phyloP scores from a whole-genome alignment of 2,797 vertebrate species.

The Karalla daura region DNA sequence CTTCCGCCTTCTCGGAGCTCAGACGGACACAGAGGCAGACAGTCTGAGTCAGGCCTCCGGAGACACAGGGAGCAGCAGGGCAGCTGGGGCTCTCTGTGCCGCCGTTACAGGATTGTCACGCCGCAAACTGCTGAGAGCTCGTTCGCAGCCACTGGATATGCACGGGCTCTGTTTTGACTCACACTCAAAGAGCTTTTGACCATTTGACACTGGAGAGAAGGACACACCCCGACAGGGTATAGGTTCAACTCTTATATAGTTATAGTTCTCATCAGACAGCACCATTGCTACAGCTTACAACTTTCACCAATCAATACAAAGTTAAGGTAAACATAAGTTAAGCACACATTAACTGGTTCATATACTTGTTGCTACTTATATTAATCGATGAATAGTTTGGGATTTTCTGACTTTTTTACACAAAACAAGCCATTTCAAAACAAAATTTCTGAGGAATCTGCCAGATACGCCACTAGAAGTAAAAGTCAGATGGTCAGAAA shows the following conservation, averaged over 20 bases:
- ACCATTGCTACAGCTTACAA: too few species aligned
- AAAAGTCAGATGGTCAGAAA: too few species aligned
- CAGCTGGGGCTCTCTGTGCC: slow-evolving; percentile 33
- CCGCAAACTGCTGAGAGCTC: slow-evolving; percentile 10
- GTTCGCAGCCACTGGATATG: slow-evolving; percentile 28
- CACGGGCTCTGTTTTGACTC: slow-evolving; percentile 1
- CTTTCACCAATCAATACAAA: too few species aligned
- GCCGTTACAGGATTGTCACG: neutral
- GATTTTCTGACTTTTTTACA: too few species aligned
- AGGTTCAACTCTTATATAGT: neutral
- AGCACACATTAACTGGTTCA: too few species aligned
- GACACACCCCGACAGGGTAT: neutral
- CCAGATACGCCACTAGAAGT: too few species aligned
- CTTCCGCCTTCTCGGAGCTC: slow-evolving; percentile 50
- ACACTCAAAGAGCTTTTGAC: neutral
- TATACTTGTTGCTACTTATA: too few species aligned
- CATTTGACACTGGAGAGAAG: neutral
- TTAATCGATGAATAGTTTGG: too few species aligned
- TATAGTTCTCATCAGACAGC: too few species aligned
- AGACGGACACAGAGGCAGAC: slow-evolving; percentile 56
- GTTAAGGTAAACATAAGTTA: too few species aligned
- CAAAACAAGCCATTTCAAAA: too few species aligned
- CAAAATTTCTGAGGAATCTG: too few species aligned
- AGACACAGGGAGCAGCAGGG: slow-evolving; percentile 35
- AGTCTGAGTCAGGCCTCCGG: slow-evolving; percentile 67